Evolutionary conservation across 2,888 invertebrate genomes (phyloP), one percentile per base, ranked within the genome.

Genomic region (Cantharis lateralis): DNA sequence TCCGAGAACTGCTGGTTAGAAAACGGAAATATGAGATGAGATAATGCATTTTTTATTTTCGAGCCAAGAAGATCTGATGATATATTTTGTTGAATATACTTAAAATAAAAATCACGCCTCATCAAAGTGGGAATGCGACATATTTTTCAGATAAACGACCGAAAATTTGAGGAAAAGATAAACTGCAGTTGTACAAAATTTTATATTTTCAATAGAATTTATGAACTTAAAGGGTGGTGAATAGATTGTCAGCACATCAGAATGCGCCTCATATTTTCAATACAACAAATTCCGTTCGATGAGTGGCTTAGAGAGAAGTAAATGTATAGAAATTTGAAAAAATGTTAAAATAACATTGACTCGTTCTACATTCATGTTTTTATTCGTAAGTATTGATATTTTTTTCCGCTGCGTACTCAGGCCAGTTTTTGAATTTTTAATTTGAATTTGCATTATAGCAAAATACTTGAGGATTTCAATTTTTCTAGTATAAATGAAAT

Each of bases 1-100:
- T 81, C 82, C 81, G 74, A 68, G 64, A 71, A 72, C 74, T 32
- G 62, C 70, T 68, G 73, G 73, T 71, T 77, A 69, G 74, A 70
- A 75, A 74, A 75, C 75, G 75, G 70, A 74, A 74, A 74, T 74
- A 74, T 74, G 74, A 74, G 74, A 74, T 74, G 74, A 74, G 74
- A 74, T 74, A 74, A 74, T 74, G 69, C 68, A 71, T 75, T 75
- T 71, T 75, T 75, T 75, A 75, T 75, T 75, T 74, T 68, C 75
- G 68, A 68, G 75, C 68, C 75, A 62, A 66, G 75, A 71, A 75
- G 70, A 71, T 75, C 75, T 75, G 71, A 69, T 71, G 75, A 75
- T 75, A 66, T 75, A 75, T 71, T 74, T 71, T 71, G 71, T 71
- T 71, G 66, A 16, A 70, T 71, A 71, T 75, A 66, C 64, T 75